Evolutionary conservation across 2,797 vertebrate species (phyloP), one percentile per base, ranked within the genome.

Genomic region (Salarias fasciatus): DNA sequence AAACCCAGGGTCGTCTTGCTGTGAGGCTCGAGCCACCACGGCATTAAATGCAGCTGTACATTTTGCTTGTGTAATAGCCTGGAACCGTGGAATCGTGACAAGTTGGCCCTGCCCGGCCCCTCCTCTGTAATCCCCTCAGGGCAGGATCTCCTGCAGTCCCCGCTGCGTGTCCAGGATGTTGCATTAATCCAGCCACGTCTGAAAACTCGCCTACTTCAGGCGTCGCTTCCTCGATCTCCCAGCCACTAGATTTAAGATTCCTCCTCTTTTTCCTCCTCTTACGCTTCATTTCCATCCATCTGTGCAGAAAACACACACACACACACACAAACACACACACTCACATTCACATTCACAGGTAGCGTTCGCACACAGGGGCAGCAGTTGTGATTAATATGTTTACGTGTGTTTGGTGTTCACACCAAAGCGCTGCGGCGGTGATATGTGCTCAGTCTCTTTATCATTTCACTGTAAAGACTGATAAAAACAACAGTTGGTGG

Each of bases 401-500:
- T 73, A 46, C 55, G 28, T 44, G 35, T 24, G 18, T 24, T 24
- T 24, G 18, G 18, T 31, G 36, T 33, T 61, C 61, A 49, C 44
- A 68, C 29, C 0, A 24, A 28, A 69, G 75, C 15, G 66, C 59
- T 54, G n/a, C n/a, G 53, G 45, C 28, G 18, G 42, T 65, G 55
- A 48, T 53, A 45, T n/a, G 35, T 52, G 15, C 41, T 28, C 36
- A 41, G 47, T 44, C 41, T 73, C 42, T 53, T 67, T 57, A 58
- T 69, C 63, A 75, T 61, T 63, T 44, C 11, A 45, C 57, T 11
- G 31, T 12, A n/a, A 13, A 43, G 63, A 51, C 72, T 0, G 69
- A 49, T 68, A 56, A 70, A n/a, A 77, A 76, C 59, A 83, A 73
- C 70, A 77, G 63, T 71, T 66, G 73, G 58, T 46, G 61, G 37